Conservation (phyloP, 2,797 vertebrate species). For the Etheostoma nigrum region DNA sequence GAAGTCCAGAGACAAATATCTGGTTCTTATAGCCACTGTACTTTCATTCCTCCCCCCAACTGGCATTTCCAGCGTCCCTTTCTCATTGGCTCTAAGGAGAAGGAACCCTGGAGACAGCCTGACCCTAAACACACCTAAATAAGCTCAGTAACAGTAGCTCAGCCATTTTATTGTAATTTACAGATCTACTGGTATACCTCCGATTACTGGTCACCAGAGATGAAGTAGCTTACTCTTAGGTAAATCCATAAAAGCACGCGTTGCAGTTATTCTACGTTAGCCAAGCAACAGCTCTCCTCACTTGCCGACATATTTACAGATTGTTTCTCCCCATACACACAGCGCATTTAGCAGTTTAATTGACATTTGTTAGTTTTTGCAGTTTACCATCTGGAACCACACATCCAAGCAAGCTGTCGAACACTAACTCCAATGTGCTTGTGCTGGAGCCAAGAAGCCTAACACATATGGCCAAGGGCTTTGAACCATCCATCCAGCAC, state of each 20-base stretch:
- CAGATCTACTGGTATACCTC: constrained; percentile 22
- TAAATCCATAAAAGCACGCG: constrained; percentile 5
- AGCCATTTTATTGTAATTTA: constrained; percentile 30
- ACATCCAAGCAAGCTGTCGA: constrained; percentile 57
- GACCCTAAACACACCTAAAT: constrained; percentile 52
- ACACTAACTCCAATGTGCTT: constrained; percentile 64
- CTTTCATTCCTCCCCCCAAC: constrained; percentile 68
- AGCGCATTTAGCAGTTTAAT: constrained; percentile 40
- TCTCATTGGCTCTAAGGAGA: constrained; percentile 71
- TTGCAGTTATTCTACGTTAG: constrained; percentile 12
- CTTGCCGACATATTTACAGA: constrained; percentile 26
- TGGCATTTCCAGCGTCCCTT: constrained; percentile 69
- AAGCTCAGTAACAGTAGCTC: constrained; percentile 36
- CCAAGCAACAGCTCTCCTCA: not conserved
- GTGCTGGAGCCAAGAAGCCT: constrained; percentile 63
- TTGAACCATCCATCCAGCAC: constrained; percentile 71
- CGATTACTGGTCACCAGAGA: constrained; percentile 20
- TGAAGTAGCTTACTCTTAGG: constrained; percentile 7
- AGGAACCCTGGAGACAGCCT: constrained; percentile 57
- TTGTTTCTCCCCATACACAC: constrained; percentile 26
- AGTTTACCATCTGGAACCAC: constrained; percentile 64
- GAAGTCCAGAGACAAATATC: constrained; percentile 83
- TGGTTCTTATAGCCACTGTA: constrained; percentile 82
- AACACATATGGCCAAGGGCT: constrained; percentile 73
- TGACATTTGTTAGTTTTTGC: constrained; percentile 69